Conservation (phyloP, 2,888 invertebrate genomes). For the Himalopsyche anomala region DNA sequence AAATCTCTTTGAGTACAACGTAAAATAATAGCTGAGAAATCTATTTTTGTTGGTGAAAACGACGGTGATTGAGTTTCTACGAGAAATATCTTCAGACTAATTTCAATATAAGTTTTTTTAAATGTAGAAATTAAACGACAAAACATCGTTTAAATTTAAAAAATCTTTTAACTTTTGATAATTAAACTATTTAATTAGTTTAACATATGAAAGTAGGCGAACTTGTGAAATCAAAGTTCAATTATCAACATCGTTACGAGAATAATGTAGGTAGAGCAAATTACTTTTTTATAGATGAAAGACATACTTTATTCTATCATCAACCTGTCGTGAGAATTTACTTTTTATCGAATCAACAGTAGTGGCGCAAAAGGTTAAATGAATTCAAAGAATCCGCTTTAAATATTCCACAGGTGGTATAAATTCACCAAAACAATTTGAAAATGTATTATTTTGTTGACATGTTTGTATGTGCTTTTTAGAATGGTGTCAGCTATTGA, state of each 20-base stretch:
- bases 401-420: conserved; percentile 27
- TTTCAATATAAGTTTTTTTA: too few species aligned
- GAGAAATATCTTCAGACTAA: too few species aligned
- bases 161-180: too few species aligned
- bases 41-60: too few species aligned
- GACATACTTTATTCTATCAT: conserved; percentile 7
- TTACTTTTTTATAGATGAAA: not conserved
- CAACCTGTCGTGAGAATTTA: not conserved
- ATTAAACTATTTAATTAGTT: too few species aligned
- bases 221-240: not conserved
- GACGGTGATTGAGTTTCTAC: too few species aligned
- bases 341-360: not conserved
- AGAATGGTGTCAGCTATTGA: not conserved
- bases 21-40: too few species aligned
- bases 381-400: conserved; percentile 19
- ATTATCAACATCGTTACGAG: not conserved
- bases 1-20: too few species aligned
- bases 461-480: not conserved
- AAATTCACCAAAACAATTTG: not conserved
- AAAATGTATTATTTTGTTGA: conserved; percentile 7
- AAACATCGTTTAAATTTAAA: too few species aligned
- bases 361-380: conserved; percentile 38
- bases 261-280: conserved; percentile 11
- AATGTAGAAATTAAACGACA: too few species aligned
- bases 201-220: not conserved